Evolutionary conservation across 2,797 vertebrate species (phyloP), one percentile per base, ranked within the genome.

Genomic region (Serranus cabrilla): DNA sequence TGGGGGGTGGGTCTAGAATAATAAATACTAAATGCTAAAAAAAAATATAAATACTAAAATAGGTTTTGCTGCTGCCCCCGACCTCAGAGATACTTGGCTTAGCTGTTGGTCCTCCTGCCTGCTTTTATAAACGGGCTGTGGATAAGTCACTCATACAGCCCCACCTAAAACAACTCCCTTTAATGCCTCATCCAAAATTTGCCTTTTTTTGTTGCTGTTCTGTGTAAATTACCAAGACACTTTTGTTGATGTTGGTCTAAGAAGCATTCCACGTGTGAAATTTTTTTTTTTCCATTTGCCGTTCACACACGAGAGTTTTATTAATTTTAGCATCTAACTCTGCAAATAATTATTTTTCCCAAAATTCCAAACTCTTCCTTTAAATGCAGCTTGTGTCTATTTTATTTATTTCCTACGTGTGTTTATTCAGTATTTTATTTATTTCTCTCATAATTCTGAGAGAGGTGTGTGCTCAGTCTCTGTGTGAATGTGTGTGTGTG

Each of bases 341-440:
- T 55, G 18, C 17, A 39, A 18, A 25, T 46, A 20, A 14, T 40
- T 1, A 4, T 8, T 11, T 17, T 46, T 40, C 2, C 14, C 17
- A 57, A 11, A 21, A 50, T 40, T 5, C 59, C 8, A 0, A 42
- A 40, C 18, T 45, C 7, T 54, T 71, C 2, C 39, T 78, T 60
- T 11, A 58, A 65, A 40, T 66, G 11, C 16, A 16, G 1, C 12
- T 69, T 70, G 12, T 45, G 11, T 50, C 14, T 37, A 4, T 65
- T 64, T 63, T 27, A 50, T 78, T 37, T 64, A 56, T 63, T 64
- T 47, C 57, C 17, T 72, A 64, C 57, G 50, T 37, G 16, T 62
- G n/a, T 61, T 63, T 4, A 25, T 39, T 46, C 13, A 46, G 18
- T 34, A 0, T 45, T 61, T 47, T 40, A 34, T 71, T 62, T 74